phyloP scores from a whole-genome alignment of 2,113 vertebrate genomes.

The Psophia crepitans region DNA sequence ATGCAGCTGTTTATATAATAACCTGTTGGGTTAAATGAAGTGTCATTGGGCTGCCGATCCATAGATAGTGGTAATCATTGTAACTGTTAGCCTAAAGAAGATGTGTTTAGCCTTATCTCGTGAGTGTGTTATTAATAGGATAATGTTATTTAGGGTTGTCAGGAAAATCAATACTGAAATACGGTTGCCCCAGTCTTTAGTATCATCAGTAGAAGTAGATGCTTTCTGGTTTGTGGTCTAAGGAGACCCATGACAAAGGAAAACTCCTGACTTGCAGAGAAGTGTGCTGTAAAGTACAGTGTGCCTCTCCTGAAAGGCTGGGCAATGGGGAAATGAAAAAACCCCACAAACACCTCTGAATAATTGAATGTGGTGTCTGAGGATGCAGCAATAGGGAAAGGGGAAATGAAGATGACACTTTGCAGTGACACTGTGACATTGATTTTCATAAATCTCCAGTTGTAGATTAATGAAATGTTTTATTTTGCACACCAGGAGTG shows the following conservation, averaged over 20 bases:
- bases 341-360: background rate
- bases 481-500: background rate
- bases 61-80: background rate
- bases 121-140: conserved; percentile 34
- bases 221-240: background rate
- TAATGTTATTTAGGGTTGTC: conserved; percentile 15
- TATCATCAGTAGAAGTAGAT: background rate
- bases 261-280: background rate
- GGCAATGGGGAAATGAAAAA: background rate
- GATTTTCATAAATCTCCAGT: background rate
- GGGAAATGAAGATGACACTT: background rate
- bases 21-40: conserved; percentile 23
- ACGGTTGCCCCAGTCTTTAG: background rate
- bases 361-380: background rate
- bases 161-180: conserved; percentile 58
- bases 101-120: background rate
- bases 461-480: background rate
- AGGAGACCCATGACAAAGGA: background rate
- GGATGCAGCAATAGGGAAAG: background rate
- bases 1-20: background rate
- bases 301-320: background rate
- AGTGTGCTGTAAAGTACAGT: background rate
- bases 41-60: background rate
- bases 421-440: background rate
- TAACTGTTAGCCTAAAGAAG: conserved; percentile 1